phyloP scores from a whole-genome alignment of 1,140 invertebrate species.

The Homalodisca vitripennis region DNA sequence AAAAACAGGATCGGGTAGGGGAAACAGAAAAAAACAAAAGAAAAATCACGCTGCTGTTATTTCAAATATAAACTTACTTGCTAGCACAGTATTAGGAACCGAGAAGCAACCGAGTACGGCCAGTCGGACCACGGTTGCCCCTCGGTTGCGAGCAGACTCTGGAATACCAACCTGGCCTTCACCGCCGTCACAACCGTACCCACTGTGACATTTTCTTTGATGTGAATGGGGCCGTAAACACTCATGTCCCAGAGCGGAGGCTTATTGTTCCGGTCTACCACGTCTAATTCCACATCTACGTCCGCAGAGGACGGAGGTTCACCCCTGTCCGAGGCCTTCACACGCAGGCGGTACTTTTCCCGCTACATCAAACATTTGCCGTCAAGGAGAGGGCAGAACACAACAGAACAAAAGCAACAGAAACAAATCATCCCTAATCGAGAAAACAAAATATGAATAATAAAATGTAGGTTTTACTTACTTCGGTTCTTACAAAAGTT shows the following conservation, averaged over 20 bases:
- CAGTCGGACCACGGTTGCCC: background rate
- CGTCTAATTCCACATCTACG: constrained; percentile 95
- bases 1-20: constrained; percentile 25
- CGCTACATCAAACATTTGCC: constrained; percentile 61
- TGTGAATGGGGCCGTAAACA: constrained; percentile 93
- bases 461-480: constrained; percentile 13
- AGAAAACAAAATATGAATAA: background rate
- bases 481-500: background rate
- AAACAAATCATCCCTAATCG: too few species aligned
- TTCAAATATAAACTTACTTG: constrained; percentile 17
- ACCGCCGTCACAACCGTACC: constrained; percentile 94
- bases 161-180: constrained; percentile 94
- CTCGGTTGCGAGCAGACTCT: constrained; percentile 44
- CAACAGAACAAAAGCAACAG: constrained; percentile 38
- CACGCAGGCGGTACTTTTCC: constrained; percentile 91
- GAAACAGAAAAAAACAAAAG: constrained; percentile 57
- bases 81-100: constrained; percentile 21
- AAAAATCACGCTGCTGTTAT: constrained; percentile 57
- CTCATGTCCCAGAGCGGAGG: constrained; percentile 91
- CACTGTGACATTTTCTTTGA: constrained; percentile 97
- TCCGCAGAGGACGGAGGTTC: constrained; percentile 83
- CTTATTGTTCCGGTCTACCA: constrained; percentile 97
- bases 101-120: background rate
- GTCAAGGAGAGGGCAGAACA: constrained; percentile 44
- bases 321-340: constrained; percentile 90